Percentiles rank a stretch among this genome's conserved stretches.
Conservation (phyloP, 2,888 invertebrate genomes). For the Eupeodes luniger region DNA sequence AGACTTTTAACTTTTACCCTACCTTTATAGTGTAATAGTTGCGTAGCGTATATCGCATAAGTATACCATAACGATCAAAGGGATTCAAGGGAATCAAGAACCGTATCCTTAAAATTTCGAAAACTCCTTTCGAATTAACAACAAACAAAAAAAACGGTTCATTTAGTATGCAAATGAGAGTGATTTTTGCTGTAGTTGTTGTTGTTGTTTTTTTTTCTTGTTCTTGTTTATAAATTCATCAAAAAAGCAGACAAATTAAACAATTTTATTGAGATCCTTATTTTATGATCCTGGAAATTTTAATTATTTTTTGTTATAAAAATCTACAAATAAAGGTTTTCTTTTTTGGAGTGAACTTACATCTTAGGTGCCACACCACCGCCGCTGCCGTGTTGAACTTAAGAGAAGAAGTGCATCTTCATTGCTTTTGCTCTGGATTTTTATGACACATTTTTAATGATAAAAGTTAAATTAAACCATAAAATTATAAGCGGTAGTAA, state of each 20-base stretch:
- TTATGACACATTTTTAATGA: conserved; percentile 73
- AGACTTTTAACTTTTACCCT: conserved; percentile 31
- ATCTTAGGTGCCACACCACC: no score
- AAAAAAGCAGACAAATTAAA: conserved; percentile 72
- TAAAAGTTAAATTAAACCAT: conserved; percentile 75
- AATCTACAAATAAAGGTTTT: conserved; percentile 28
- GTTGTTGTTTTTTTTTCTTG: not conserved
- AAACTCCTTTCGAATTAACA: conserved; percentile 48
- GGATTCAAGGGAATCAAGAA: conserved; percentile 43
- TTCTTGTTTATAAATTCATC: conserved; percentile 35
- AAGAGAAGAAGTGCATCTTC: conserved; percentile 49
- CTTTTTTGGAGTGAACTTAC: not conserved
- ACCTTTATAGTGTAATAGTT: not conserved
- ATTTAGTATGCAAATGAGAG: conserved; percentile 67
- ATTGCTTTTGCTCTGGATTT: not conserved
- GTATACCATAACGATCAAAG: conserved; percentile 52
- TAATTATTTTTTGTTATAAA: conserved; percentile 64
- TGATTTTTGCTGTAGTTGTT: conserved; percentile 10
- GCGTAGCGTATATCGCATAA: no score
- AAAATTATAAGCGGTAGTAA: conserved; percentile 76
- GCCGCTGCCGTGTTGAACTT: not conserved
- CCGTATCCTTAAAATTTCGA: conserved; percentile 29
- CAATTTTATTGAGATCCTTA: conserved; percentile 69
- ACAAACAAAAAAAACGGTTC: conserved; percentile 26
- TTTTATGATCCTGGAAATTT: conserved; percentile 68